These are phyloP conservation scores for Phocides pigmalion DNA, from an alignment of 1,140 invertebrate genomes.

Conservation along the genomic window DNA sequence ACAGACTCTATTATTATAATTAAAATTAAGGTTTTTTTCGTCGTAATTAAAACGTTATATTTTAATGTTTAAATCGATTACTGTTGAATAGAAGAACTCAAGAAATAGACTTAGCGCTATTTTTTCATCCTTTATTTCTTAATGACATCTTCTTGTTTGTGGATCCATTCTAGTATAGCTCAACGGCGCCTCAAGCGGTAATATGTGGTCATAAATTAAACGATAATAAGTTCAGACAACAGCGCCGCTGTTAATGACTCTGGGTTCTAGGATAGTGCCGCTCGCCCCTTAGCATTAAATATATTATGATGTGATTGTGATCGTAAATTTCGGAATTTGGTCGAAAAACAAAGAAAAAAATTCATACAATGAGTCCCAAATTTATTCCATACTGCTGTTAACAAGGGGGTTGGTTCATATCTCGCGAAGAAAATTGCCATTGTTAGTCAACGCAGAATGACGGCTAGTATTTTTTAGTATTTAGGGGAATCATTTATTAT, in stretches of 20 bases:
- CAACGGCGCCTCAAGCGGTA: conserved; percentile 53
- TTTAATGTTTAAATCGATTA: no score
- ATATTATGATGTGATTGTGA: neutral
- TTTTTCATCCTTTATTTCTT: neutral
- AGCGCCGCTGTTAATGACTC: conserved; percentile 71
- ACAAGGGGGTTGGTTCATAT: no score
- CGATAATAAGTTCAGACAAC: conserved; percentile 80
- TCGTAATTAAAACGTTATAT: no score
- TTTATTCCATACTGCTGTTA: no score
- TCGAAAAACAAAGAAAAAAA: neutral
- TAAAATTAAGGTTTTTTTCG: no score
- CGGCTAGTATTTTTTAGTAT: no score
- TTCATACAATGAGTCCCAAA: no score
- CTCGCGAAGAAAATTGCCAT: no score
- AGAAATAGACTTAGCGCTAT: neutral
- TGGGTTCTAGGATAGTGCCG: conserved; percentile 39
- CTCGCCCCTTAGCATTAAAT: conserved; percentile 4
- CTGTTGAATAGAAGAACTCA: neutral
- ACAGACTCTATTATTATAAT: no score
- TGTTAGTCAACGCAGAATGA: no score
- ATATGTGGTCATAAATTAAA: conserved; percentile 80
- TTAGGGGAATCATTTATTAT: no score
- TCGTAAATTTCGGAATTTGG: neutral
- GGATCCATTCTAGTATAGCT: conserved; percentile 42
- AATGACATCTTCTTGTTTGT: neutral